phyloP scores from a whole-genome alignment of 2,113 vertebrate genomes.

The Caracal caracal region DNA sequence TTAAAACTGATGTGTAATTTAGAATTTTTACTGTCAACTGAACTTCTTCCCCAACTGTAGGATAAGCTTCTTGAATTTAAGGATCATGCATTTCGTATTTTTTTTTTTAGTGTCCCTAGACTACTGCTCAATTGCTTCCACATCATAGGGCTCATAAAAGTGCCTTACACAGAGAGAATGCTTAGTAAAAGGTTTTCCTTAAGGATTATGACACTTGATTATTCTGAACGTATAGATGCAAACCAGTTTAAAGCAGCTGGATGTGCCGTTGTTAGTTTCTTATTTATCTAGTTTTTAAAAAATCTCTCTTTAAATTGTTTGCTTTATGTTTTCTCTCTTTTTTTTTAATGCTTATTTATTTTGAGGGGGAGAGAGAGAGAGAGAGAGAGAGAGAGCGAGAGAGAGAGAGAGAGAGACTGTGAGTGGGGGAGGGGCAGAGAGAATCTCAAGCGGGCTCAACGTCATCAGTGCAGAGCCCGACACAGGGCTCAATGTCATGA shows the following conservation, averaged over 20 bases:
- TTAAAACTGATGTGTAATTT: background rate
- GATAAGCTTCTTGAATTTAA: constrained; percentile 18
- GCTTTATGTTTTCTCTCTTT: background rate
- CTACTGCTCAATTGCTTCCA: background rate
- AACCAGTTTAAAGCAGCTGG: background rate
- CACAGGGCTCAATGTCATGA: no score
- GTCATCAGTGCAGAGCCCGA: no score
- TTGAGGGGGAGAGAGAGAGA: no score
- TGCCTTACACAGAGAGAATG: background rate
- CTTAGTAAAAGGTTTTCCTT: background rate
- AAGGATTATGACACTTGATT: background rate
- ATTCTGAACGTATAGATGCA: background rate
- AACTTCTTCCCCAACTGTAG: background rate
- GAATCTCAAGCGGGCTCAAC: no score
- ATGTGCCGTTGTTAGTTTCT: background rate
- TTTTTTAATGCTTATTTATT: no score
- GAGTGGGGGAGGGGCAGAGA: no score
- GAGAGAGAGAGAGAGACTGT: no score
- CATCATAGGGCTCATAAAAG: background rate
- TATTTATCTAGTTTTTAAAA: background rate
- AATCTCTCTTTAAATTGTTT: background rate
- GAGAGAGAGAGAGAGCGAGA: no score
- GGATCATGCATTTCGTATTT: background rate
- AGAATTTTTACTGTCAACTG: background rate
- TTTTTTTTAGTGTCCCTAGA: background rate